Evolutionary conservation across 1,140 invertebrate species (phyloP).

Genomic region (Coboldia fuscipes): DNA sequence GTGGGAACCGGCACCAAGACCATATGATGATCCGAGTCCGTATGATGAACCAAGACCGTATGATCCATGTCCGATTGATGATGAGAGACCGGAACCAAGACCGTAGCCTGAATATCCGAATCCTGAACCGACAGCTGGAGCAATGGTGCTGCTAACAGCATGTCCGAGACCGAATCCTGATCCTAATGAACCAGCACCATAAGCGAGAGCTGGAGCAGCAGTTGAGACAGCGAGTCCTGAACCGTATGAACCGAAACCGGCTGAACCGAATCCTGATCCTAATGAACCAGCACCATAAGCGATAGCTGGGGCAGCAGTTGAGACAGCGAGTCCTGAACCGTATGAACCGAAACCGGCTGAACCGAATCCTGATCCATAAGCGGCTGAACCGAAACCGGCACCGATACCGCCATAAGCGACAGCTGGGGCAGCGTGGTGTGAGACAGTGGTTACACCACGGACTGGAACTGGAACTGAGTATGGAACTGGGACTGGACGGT

Average conservation of each 20-base stretch:
- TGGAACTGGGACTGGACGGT: slow-evolving; percentile 29
- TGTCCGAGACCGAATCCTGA: slow-evolving; percentile 8
- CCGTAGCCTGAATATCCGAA: too few relatives aligned
- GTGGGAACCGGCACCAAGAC: too few relatives aligned
- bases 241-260: too few relatives aligned
- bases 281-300: slow-evolving; percentile 24
- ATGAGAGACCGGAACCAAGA: too few relatives aligned
- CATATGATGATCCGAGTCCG: too few relatives aligned
- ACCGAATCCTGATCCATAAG: slow-evolving; percentile 6
- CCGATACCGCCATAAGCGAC: slow-evolving; percentile 5
- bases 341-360: slow-evolving; percentile 9
- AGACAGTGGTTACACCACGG: slow-evolving; percentile 3
- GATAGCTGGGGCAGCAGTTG: slow-evolving; percentile 21
- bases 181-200: too few relatives aligned
- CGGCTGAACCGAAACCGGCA: slow-evolving; percentile 3
- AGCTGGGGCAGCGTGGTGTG: slow-evolving; percentile 6
- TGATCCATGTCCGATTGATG: too few relatives aligned
- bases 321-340: too few relatives aligned
- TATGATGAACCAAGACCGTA: too few relatives aligned
- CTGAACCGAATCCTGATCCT: too few relatives aligned
- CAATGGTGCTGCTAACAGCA: slow-evolving; percentile 4
- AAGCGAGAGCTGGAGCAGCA: slow-evolving; percentile 8
- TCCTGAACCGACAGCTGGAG: slow-evolving; percentile 1
- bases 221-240: too few relatives aligned
- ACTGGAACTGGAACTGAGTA: not conserved